Percentiles rank a stretch among this genome's conserved stretches.
These are phyloP conservation scores for Callipepla squamata DNA, from an alignment of 2,113 vertebrate genomes.

Conservation along the genomic window DNA sequence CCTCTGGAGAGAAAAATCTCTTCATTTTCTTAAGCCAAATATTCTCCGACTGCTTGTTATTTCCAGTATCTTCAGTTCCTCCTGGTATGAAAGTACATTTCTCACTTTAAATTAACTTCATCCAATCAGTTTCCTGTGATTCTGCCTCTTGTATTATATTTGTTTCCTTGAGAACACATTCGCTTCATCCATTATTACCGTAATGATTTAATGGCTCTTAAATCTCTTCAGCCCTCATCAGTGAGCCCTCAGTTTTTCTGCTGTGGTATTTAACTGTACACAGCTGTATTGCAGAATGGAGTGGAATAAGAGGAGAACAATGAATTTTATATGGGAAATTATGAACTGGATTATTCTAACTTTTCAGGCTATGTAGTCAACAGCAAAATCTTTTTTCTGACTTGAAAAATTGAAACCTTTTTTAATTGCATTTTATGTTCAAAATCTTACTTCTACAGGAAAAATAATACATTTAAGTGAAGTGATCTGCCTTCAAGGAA, in stretches of 20 bases:
- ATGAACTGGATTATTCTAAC: not conserved
- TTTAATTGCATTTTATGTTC: not conserved
- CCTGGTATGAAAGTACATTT: not conserved
- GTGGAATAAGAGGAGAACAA: not conserved
- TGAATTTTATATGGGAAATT: not conserved
- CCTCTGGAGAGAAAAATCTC: constrained; percentile 12
- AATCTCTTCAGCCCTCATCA: not conserved
- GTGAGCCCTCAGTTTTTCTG: not conserved
- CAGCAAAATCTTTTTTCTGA: not conserved
- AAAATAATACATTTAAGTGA: not conserved
- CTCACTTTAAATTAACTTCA: constrained; percentile 30
- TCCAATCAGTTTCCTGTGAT: constrained; percentile 3
- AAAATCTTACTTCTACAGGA: not conserved
- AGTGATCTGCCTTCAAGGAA: not conserved
- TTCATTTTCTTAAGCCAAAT: not conserved
- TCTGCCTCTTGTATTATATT: not conserved
- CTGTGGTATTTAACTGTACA: not conserved
- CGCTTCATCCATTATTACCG: not conserved
- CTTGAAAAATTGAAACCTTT: not conserved
- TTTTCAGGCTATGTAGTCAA: not conserved
- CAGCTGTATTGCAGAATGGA: not conserved
- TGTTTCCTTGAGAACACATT: not conserved
- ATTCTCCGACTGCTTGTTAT: constrained; percentile 6
- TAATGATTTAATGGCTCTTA: constrained; percentile 26
- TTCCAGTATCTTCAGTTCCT: constrained; percentile 40